phyloP scores from a whole-genome alignment of 2,888 invertebrate species.

The Altica lythri region DNA sequence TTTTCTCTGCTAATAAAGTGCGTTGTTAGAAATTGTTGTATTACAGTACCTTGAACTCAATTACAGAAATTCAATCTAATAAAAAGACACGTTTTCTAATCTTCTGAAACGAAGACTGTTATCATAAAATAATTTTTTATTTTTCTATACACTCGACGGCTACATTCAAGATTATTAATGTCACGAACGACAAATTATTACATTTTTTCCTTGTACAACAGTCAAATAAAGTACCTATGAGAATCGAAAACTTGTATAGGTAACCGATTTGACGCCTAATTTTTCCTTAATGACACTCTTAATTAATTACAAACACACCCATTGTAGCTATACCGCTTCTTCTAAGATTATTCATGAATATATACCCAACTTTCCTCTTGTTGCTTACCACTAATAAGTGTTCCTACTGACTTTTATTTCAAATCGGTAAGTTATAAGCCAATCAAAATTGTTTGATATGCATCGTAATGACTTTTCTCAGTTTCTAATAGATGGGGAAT shows the following conservation, averaged over 20 bases:
- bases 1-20: no score
- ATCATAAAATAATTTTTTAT: constrained; percentile 13
- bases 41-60: neutral
- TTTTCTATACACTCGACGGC: neutral
- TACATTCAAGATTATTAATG: constrained; percentile 18
- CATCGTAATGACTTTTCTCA: constrained; percentile 18
- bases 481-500: constrained; percentile 12
- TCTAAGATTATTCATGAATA: constrained; percentile 26
- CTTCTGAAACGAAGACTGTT: constrained; percentile 7
- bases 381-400: constrained; percentile 19
- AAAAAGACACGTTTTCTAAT: constrained; percentile 1
- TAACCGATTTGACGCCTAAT: constrained; percentile 27
- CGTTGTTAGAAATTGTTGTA: neutral
- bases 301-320: constrained; percentile 30
- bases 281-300: constrained; percentile 30
- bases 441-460: constrained; percentile 23
- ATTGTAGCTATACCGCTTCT: constrained; percentile 21
- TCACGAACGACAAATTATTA: constrained; percentile 16
- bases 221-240: constrained; percentile 7
- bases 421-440: constrained; percentile 16
- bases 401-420: constrained; percentile 23
- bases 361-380: constrained; percentile 15
- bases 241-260: constrained; percentile 12
- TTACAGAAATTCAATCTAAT: neutral
- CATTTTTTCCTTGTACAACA: constrained; percentile 7